A percentile compares a stretch with the other conserved stretches of the same genome.
Evolutionary conservation across 2,113 vertebrate species (phyloP).

Genomic region (Oreochromis spilurus): DNA sequence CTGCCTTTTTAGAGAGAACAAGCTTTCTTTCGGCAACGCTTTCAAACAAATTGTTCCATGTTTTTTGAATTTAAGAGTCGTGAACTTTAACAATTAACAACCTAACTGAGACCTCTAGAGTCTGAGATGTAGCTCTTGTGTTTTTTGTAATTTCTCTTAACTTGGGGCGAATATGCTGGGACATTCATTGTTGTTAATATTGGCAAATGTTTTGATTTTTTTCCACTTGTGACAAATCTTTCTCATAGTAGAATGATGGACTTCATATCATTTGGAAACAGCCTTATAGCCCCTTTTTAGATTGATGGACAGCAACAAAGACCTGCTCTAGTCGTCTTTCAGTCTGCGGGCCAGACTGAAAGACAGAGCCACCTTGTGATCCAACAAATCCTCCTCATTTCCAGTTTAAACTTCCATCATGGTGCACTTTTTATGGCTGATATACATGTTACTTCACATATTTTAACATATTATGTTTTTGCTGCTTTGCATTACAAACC

Average conservation of each 20-base stretch:
- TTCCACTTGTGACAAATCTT: neutral
- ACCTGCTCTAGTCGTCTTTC: neutral
- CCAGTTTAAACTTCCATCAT: neutral
- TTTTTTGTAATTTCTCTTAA: neutral
- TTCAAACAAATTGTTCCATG: neutral
- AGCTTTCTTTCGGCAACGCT: neutral
- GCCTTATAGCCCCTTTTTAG: neutral
- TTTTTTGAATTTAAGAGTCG: neutral
- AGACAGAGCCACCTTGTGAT: neutral
- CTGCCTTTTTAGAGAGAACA: neutral
- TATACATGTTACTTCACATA: neutral
- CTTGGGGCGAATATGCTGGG: neutral
- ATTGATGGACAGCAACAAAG: neutral
- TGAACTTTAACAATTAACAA: neutral
- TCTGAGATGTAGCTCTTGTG: neutral
- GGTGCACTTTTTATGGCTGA: neutral
- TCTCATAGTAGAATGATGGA: neutral
- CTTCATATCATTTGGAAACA: neutral
- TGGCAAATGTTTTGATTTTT: neutral
- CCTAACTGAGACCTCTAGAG: neutral
- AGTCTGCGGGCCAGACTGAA: neutral
- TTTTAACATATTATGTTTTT: neutral
- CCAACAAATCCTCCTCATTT: too few species aligned
- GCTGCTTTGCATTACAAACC: neutral
- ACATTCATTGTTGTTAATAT: neutral